Evolutionary conservation across 2,113 vertebrate genomes (phyloP), one percentile per base, ranked within the genome.

Genomic region (Benthochromis sp.): DNA sequence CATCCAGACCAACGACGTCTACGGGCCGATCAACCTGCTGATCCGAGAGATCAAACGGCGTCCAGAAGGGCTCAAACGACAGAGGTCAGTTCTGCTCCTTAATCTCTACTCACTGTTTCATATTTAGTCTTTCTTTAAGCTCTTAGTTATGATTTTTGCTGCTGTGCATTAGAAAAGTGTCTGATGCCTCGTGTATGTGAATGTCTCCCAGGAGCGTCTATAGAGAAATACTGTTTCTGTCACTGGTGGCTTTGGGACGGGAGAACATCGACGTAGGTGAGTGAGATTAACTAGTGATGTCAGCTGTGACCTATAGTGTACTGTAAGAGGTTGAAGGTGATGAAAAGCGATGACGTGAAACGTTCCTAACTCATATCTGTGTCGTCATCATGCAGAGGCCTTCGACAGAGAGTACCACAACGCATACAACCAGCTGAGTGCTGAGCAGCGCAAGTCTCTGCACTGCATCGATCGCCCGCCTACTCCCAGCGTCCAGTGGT

Each of bases 241-340:
- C 98, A 7, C 93, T 99, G 89, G 98, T 99, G 81, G 97, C 98
- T 71, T 96, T 99, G 95, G 98, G 98, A 90, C 97, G 96, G 95
- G 98, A 99, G 87, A 99, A 99, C 94, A 99, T 99, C 93, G 98
- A 99, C 86, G 96, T 99, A 17, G 98, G 98, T 99, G 95, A 97
- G 98, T 96, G 9, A 85, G 43, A 31, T 34, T 6, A 31, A 63
- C 1, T 5, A 82, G 24, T 27, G 27, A 59, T 2, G 0, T 47
- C 40, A 27, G 21, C 8, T 73, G 38, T 73, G 38, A 71, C 38
- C 11, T 43, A 0, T 43, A 71, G 38, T 71, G 12, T 8, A 0
- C 0, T 40, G n/a, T 21, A 45, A 24, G 38, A 71, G 38, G 24
- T 71, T 71, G n/a, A 43, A 71, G 21, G 21, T 27, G 40, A 2